A percentile compares a stretch with the other conserved stretches of the same genome.
These are phyloP conservation scores for Drosophila picticornis DNA, from an alignment of 2,888 invertebrate species.

Conservation along the genomic window DNA sequence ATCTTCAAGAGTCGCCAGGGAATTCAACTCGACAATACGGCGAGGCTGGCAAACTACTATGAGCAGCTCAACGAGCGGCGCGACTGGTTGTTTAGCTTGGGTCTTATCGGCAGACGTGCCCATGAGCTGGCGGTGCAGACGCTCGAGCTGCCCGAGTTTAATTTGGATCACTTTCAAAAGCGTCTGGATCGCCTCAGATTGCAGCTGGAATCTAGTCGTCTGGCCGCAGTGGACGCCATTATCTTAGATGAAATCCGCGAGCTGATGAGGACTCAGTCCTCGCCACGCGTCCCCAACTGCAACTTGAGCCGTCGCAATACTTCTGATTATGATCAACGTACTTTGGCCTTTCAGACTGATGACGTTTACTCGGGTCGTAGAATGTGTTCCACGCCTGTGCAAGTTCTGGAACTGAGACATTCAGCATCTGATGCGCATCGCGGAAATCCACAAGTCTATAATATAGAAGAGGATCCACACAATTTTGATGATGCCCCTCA, in stretches of 20 bases:
- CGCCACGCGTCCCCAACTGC: not conserved
- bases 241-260: constrained; percentile 9
- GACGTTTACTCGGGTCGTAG: accelerated
- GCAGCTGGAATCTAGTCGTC: constrained; percentile 2
- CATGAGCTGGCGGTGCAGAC: constrained; percentile 24
- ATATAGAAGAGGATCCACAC: not conserved
- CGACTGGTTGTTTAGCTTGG: constrained; percentile 23
- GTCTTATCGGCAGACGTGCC: constrained; percentile 4
- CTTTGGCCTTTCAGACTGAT: not conserved
- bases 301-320: not conserved
- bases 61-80: not conserved
- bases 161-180: constrained; percentile 5
- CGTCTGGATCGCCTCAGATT: not conserved
- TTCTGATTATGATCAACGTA: not conserved
- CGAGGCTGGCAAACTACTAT: not conserved
- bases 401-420: accelerated
- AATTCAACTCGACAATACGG: not conserved
- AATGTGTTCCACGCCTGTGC: constrained; percentile 7
- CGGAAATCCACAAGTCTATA: not conserved
- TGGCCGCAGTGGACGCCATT: constrained; percentile 1
- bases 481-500: not conserved
- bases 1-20: too few relatives aligned
- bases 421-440: not conserved
- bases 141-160: constrained; percentile 2
- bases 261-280: not conserved